These are phyloP conservation scores for Lasioglossum pauxillum DNA, from an alignment of 2,888 invertebrate genomes.

Conservation along the genomic window DNA sequence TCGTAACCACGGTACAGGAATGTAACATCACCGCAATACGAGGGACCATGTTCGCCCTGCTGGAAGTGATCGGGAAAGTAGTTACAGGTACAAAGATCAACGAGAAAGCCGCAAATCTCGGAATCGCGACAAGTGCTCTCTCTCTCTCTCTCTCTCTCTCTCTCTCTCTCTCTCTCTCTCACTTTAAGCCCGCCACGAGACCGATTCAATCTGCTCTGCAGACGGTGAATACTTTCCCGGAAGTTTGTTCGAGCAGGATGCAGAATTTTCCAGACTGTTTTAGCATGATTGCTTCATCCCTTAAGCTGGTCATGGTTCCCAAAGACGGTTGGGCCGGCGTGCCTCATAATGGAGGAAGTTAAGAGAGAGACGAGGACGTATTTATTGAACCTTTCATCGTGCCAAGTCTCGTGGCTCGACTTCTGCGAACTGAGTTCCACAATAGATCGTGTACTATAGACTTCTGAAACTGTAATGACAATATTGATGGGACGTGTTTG, in stretches of 20 bases:
- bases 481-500: slow-evolving; percentile 11
- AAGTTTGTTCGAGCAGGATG: not conserved
- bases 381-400: slow-evolving; percentile 11
- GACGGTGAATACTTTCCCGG: not conserved
- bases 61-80: not conserved
- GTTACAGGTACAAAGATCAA: slow-evolving; percentile 6
- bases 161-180: not conserved
- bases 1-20: too few species aligned
- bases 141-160: too few species aligned
- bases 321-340: not conserved
- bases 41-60: not conserved
- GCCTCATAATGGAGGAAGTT: slow-evolving; percentile 8
- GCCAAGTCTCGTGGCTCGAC: slow-evolving; percentile 10
- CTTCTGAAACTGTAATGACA: slow-evolving; percentile 22
- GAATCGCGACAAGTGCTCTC: not conserved
- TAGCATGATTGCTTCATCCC: slow-evolving; percentile 14
- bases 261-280: slow-evolving; percentile 11
- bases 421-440: slow-evolving; percentile 13
- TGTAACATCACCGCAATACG: not conserved
- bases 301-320: slow-evolving; percentile 6
- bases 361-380: slow-evolving; percentile 1
- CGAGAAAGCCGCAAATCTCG: not conserved
- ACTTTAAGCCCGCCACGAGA: not conserved
- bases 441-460: slow-evolving; percentile 12
- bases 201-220: not conserved